phyloP scores from a whole-genome alignment of 2,113 vertebrate genomes.

The Rhodinocichla rosea region DNA sequence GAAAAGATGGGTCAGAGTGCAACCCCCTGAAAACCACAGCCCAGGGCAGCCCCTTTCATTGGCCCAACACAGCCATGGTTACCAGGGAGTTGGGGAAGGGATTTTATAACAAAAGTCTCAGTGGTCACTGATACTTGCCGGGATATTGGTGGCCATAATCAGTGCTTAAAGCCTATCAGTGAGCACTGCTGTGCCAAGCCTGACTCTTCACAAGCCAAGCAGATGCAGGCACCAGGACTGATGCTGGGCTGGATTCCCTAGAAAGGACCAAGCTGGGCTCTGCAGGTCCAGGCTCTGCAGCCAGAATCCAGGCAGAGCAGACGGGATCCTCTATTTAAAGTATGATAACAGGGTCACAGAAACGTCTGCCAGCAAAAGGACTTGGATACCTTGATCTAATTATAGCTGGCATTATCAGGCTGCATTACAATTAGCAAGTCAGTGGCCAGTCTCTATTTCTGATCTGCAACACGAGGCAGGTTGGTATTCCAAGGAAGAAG shows the following conservation, averaged over 20 bases:
- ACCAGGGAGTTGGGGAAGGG: neutral
- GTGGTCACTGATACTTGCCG: neutral
- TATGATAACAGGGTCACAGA: neutral
- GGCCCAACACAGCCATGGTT: neutral
- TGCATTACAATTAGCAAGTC: conserved; percentile 12
- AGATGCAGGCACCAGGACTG: neutral
- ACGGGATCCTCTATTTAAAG: neutral
- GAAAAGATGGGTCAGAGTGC: neutral
- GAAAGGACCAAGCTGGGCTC: neutral
- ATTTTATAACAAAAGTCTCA: neutral
- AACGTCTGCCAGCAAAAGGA: neutral
- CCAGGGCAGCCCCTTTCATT: neutral
- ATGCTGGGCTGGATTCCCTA: neutral
- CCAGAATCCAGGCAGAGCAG: neutral
- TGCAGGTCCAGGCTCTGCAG: neutral
- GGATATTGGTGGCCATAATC: rapidly evolving
- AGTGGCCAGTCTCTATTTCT: conserved; percentile 14
- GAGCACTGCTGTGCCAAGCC: neutral
- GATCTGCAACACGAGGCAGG: neutral
- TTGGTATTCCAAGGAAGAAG: neutral
- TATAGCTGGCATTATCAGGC: conserved; percentile 45
- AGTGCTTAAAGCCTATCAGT: neutral
- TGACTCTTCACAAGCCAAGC: neutral
- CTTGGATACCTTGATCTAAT: conserved; percentile 14
- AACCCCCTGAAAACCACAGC: rapidly evolving